Evolutionary conservation across 2,888 invertebrate species (phyloP), one percentile per base, ranked within the genome.

Genomic region (Clepsis dumicolana): DNA sequence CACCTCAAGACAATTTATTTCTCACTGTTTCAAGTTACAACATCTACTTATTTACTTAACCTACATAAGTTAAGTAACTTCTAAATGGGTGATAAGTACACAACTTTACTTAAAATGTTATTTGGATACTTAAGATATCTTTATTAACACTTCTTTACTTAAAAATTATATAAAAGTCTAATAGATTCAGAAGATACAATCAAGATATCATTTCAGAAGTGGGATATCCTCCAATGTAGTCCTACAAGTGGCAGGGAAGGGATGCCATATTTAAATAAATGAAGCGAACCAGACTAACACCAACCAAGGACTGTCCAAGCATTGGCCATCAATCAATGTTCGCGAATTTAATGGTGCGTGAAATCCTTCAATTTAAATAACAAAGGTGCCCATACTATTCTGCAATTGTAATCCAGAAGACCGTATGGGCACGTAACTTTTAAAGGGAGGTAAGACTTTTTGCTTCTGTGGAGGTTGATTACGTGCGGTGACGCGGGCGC

Each of bases 301-400:
- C 29, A 32, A 21, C 7, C 14, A 24, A 14, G 38, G 38, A 57
- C 14, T 32, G 18, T 48, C 48, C 56, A 32, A 29, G 18, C 65
- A 65, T 60, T 65, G 69, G 70, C 76, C 74, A 84, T 86, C 83
- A 84, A 86, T 84, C 81, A 81, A 77, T 74, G 79, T 76, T 77
- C 69, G 77, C 77, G 60, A 64, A 73, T 73, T 80, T 80, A 86
- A 88, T 86, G 84, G 78, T 67, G 80, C 83, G 75, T 83, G 79
- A 85, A 86, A 87, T 88, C 80, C 78, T 76, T 75, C 59, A 72
- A 87, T 88, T 85, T 85, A 81, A 85, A 88, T 86, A 80, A 88
- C 84, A 86, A 88, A 82, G 79, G 78, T 73, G 60, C 70, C 18
- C 65, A 54, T 70, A 63, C 59, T 70, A 62, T 66, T 64, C 27